A percentile compares a stretch with the other conserved stretches of the same genome.
Evolutionary conservation across 2,113 vertebrate species (phyloP).

Genomic region (Otus sunia): DNA sequence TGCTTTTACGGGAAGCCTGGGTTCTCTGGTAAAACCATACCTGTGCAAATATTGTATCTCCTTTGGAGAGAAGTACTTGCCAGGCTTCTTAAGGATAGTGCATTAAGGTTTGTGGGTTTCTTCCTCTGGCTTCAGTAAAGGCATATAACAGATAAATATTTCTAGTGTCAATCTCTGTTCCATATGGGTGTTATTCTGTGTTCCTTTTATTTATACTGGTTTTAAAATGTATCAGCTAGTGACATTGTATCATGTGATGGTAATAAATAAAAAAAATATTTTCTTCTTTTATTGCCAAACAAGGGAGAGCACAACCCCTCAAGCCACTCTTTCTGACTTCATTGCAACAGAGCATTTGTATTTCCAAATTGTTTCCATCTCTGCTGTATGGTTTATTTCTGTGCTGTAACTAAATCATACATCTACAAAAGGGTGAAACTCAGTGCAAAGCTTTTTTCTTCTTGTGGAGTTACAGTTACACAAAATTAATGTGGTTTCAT

Average conservation of each 20-base stretch:
- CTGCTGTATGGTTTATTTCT: neutral
- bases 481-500: neutral
- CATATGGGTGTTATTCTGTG: neutral
- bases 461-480: neutral
- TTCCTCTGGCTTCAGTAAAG: neutral
- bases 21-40: neutral
- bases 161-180: neutral
- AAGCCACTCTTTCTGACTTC: neutral
- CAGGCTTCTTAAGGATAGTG: neutral
- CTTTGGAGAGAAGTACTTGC: neutral
- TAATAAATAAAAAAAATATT: neutral
- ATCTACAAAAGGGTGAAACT: neutral
- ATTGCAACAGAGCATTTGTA: neutral
- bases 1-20: neutral
- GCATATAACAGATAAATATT: neutral
- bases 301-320: neutral
- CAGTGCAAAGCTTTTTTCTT: neutral
- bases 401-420: neutral
- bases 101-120: neutral
- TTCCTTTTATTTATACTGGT: neutral
- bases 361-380: neutral
- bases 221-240: neutral
- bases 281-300: neutral
- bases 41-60: neutral
- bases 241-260: neutral